Evolutionary conservation across 2,888 invertebrate genomes (phyloP).

Genomic region (Zele albiditarsus): DNA sequence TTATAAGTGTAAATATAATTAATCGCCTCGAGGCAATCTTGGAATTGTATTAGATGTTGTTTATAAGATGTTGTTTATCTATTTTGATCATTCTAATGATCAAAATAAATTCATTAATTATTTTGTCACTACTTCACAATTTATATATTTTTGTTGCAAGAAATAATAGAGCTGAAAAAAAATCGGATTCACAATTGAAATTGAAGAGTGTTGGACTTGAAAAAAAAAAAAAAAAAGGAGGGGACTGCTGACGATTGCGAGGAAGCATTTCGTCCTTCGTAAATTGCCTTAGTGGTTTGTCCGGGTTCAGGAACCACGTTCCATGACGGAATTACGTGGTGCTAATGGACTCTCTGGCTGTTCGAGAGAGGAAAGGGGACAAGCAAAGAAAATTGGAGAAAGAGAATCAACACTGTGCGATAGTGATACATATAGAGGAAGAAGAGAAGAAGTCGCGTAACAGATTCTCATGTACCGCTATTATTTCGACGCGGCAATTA

Average conservation of each 20-base stretch:
- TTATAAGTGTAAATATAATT: conserved; percentile 8
- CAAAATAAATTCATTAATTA: background rate
- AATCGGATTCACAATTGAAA: background rate
- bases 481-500: conserved; percentile 56
- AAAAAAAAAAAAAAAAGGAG: background rate
- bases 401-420: conserved; percentile 44
- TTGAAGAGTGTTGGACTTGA: background rate
- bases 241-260: too few species aligned
- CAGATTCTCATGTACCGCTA: conserved; percentile 53
- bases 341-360: conserved; percentile 42
- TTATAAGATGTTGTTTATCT: too few species aligned
- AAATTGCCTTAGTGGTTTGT: conserved; percentile 41
- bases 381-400: conserved; percentile 50
- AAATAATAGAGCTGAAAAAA: background rate
- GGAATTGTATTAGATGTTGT: background rate
- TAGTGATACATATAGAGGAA: conserved; percentile 42
- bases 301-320: conserved; percentile 43
- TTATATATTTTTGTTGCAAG: too few species aligned
- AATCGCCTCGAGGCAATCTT: background rate
- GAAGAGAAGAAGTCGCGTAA: conserved; percentile 47
- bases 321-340: conserved; percentile 43
- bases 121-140: background rate
- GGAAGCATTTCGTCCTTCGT: conserved; percentile 22
- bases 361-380: conserved; percentile 31
- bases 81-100: too few species aligned